A percentile compares a stretch with the other conserved stretches of the same genome.
These are phyloP conservation scores for Drosophila macrospina DNA, from an alignment of 2,888 invertebrate species.

Conservation along the genomic window DNA sequence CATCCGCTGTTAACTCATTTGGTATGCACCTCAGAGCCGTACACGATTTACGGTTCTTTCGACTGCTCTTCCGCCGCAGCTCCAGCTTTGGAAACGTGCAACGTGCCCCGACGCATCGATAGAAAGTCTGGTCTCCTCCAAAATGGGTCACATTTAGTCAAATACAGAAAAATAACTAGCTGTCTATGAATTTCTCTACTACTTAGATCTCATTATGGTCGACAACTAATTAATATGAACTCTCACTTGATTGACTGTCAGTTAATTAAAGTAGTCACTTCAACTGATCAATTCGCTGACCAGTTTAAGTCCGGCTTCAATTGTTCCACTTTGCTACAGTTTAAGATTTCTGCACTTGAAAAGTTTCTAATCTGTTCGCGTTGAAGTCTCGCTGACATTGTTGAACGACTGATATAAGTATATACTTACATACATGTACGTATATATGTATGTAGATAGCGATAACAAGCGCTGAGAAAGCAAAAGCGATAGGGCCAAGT, in stretches of 20 bases:
- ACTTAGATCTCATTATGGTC: constrained; percentile 57
- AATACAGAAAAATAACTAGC: constrained; percentile 32
- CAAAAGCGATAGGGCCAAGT: constrained; percentile 27
- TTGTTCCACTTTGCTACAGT: constrained; percentile 70
- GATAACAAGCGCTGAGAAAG: constrained; percentile 25
- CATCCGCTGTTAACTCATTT: constrained; percentile 38
- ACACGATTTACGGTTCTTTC: constrained; percentile 68
- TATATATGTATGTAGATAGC: neutral
- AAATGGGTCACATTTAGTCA: constrained; percentile 62
- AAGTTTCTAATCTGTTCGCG: constrained; percentile 45
- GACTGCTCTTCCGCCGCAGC: constrained; percentile 53
- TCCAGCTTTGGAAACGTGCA: constrained; percentile 52
- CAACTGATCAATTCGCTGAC: constrained; percentile 27
- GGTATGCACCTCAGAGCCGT: constrained; percentile 48
- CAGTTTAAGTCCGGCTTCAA: constrained; percentile 71
- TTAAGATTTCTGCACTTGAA: constrained; percentile 41
- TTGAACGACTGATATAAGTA: constrained; percentile 1
- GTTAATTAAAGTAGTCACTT: constrained; percentile 44
- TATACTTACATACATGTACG: neutral
- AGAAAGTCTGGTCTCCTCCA: constrained; percentile 55
- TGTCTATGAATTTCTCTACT: constrained; percentile 58
- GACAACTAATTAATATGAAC: constrained; percentile 62
- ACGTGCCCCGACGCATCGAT: constrained; percentile 22
- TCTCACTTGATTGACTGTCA: constrained; percentile 65
- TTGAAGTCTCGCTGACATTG: neutral